phyloP scores from a whole-genome alignment of 2,888 invertebrate species.

The Pogonocherus hispidulus region DNA sequence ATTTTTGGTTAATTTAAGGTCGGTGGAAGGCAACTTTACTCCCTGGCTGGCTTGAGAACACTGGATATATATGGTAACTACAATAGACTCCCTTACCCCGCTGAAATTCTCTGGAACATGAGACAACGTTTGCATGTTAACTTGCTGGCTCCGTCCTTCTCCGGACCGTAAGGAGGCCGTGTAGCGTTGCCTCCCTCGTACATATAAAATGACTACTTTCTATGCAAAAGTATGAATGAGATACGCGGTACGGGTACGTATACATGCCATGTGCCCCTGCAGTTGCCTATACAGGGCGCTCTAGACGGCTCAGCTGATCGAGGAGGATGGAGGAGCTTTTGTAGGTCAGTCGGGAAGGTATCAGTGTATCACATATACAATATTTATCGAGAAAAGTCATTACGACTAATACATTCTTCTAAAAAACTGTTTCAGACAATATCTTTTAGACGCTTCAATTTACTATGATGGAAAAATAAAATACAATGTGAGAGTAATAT shows the following conservation, averaged over 20 bases:
- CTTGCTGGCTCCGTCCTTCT: constrained; percentile 65
- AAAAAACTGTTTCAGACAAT: too few relatives aligned
- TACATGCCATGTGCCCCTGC: constrained; percentile 64
- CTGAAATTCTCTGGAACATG: constrained; percentile 69
- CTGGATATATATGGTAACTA: constrained; percentile 70
- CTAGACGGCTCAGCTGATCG: constrained; percentile 10
- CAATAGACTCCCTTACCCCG: constrained; percentile 66
- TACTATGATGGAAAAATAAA: too few relatives aligned
- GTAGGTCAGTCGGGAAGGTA: too few relatives aligned
- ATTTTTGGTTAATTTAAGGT: constrained; percentile 39
- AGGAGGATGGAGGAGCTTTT: neutral
- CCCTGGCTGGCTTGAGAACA: constrained; percentile 69
- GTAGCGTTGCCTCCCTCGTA: constrained; percentile 64
- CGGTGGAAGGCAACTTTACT: constrained; percentile 61
- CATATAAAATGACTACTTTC: constrained; percentile 73
- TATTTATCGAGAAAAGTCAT: too few relatives aligned
- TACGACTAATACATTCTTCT: too few relatives aligned
- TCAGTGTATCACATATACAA: too few relatives aligned
- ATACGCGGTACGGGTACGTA: constrained; percentile 69
- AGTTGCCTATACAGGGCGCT: constrained; percentile 47
- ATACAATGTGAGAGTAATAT: too few relatives aligned
- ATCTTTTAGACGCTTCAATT: too few relatives aligned
- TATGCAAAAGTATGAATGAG: constrained; percentile 76
- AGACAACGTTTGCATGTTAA: constrained; percentile 71
- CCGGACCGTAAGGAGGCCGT: constrained; percentile 53